Base-by-base conservation (phyloP, 2,113 vertebrate genomes). In the Oryzias woworae region DNA sequence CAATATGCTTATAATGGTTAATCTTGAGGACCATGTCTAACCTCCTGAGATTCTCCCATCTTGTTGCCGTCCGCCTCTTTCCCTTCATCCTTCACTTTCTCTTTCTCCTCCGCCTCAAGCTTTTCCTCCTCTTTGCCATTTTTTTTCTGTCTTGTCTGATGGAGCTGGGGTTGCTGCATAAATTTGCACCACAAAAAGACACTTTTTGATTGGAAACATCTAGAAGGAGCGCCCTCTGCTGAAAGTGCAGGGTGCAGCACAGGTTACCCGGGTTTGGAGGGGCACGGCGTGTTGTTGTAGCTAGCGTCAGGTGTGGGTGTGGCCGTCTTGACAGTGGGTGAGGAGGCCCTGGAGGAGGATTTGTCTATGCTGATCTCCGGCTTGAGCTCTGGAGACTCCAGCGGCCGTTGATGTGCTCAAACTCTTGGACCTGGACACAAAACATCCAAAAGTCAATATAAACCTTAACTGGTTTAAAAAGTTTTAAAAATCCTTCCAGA, bases 331-430 rank as follows among this genome's bases (percentile, higher is more conserved):
- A 92, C 78, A 1, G 90, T 87, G 0, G 95, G 95, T n/a, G 95
- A 96, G 0, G 95, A 97, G n/a, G 94, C 95, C 60, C 94, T 89
- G 51, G 95, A 96, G 36, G 93, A 95, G 53, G 92, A 91, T 75
- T 95, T 95, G 73, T 95, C 94, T 0, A 88, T 59, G 15, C 72
- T 92, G 63, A 93, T 80, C 66, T 95, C 94, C 0, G 95, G 93
- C 85, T 95, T 95, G 53, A 96, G 88, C 77, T 96, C 95, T 0
- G 95, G 77, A 97, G 91, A 47, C 95, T 96, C 95, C 95, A 96
- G 17, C 93, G 93, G 5, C 95, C 95, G 14, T 96, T 97, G 65
- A 97, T 96, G 81, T 96, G 95, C 71, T 96, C 95, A 74, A 97
- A 97, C 81, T 96, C 95, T 82, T 95, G 95, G 51, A 96, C 94